phyloP scores from a whole-genome alignment of 2,888 invertebrate species.

The Himalopsyche japonica region DNA sequence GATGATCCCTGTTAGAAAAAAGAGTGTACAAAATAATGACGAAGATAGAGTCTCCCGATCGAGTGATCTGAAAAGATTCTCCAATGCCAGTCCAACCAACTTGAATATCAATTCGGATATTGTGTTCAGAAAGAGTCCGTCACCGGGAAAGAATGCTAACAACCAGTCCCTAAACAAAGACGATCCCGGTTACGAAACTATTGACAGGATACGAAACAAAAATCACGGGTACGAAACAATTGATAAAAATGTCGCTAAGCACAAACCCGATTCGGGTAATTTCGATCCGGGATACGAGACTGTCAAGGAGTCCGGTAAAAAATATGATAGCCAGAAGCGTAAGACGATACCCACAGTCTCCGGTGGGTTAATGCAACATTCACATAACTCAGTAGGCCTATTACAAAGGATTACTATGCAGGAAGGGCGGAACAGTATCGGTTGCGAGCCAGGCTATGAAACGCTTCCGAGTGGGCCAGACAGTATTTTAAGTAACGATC shows the following conservation, averaged over 20 bases:
- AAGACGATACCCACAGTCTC: constrained; percentile 27
- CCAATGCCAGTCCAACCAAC: constrained; percentile 27
- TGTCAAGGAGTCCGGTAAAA: constrained; percentile 53
- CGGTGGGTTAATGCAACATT: constrained; percentile 22
- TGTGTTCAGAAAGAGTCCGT: constrained; percentile 20
- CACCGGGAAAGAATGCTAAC: constrained; percentile 22
- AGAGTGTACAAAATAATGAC: constrained; percentile 38
- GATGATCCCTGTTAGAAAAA: constrained; percentile 32
- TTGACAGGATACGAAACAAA: constrained; percentile 53
- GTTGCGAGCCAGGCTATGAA: constrained; percentile 45
- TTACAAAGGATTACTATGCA: constrained; percentile 42
- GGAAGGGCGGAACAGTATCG: constrained; percentile 28
- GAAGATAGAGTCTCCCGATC: constrained; percentile 45
- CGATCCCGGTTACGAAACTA: constrained; percentile 59
- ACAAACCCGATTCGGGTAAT: constrained; percentile 50
- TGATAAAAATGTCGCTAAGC: constrained; percentile 51
- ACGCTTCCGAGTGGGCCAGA: constrained; percentile 61
- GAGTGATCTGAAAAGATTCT: constrained; percentile 41
- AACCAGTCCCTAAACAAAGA: constrained; percentile 45
- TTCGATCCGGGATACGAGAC: constrained; percentile 70
- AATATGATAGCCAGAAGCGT: constrained; percentile 29
- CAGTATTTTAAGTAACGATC: constrained; percentile 66
- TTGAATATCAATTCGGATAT: constrained; percentile 8
- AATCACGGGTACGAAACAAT: constrained; percentile 68
- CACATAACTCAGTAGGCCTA: constrained; percentile 32